Evolutionary conservation across 2,888 invertebrate genomes (phyloP).

Genomic region (Cyclophora punctaria): DNA sequence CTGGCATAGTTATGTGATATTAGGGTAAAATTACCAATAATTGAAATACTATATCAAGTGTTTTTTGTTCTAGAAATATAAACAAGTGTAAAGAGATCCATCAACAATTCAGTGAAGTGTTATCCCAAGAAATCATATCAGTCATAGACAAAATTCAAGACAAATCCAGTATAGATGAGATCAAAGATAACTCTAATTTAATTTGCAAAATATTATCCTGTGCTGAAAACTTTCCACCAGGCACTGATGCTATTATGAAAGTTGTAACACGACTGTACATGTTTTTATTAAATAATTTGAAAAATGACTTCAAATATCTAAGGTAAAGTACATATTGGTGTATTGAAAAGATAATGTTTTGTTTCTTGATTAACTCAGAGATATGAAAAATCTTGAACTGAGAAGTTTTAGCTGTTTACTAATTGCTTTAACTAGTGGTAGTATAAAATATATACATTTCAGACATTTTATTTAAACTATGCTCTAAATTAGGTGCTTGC

Average conservation of each 20-base stretch:
- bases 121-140: conserved; percentile 29
- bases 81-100: conserved; percentile 38
- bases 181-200: conserved; percentile 26
- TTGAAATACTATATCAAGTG: too few relatives aligned
- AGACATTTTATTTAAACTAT: too few relatives aligned
- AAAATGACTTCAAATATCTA: conserved; percentile 1
- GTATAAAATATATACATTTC: too few relatives aligned
- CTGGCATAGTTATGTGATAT: not conserved
- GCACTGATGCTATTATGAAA: conserved; percentile 32
- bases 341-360: too few relatives aligned
- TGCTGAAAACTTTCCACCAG: conserved; percentile 53
- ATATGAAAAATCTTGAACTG: too few relatives aligned
- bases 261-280: conserved; percentile 28
- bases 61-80: conserved; percentile 36
- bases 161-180: conserved; percentile 5
- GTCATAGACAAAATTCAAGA: conserved; percentile 7
- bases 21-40: too few relatives aligned
- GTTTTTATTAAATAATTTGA: conserved; percentile 40
- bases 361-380: too few relatives aligned
- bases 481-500: too few relatives aligned
- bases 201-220: conserved; percentile 40
- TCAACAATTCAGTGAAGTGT: conserved; percentile 29
- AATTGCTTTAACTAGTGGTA: too few relatives aligned
- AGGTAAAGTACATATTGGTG: not conserved
- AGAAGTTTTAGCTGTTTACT: too few relatives aligned